phyloP scores from a whole-genome alignment of 2,797 vertebrate genomes.

The Siniperca undulata region DNA sequence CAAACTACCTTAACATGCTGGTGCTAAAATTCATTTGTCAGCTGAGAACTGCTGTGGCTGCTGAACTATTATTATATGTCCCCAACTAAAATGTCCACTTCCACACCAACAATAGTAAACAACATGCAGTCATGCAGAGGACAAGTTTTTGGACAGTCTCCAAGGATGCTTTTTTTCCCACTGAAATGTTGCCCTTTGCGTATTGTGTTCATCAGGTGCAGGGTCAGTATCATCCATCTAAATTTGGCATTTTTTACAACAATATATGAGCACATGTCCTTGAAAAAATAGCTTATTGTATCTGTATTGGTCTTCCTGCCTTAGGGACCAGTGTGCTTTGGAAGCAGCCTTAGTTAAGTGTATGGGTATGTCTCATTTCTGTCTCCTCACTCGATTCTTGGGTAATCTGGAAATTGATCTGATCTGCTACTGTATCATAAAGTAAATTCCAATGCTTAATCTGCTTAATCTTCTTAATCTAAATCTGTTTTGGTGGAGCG shows the following conservation, averaged over 20 bases:
- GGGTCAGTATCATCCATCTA: constrained; percentile 34
- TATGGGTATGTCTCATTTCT: neutral
- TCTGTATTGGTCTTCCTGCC: neutral
- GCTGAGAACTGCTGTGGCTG: neutral
- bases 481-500: neutral
- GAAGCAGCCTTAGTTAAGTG: neutral
- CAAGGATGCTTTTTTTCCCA: neutral
- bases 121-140: neutral
- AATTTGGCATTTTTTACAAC: constrained; percentile 34
- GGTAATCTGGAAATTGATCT: neutral
- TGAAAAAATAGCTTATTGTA: constrained; percentile 1
- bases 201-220: neutral
- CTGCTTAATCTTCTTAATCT: too few species aligned
- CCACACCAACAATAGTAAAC: neutral
- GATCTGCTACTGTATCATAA: neutral
- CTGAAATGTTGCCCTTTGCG: constrained; percentile 2
- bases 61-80: constrained; percentile 22
- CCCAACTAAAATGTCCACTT: neutral
- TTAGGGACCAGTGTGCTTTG: neutral
- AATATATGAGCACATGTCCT: neutral
- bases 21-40: neutral
- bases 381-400: neutral
- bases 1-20: neutral
- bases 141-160: constrained; percentile 1
- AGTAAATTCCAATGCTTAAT: neutral